Conservation (phyloP, 2,888 invertebrate species). For the Hanleya hanleyi region DNA sequence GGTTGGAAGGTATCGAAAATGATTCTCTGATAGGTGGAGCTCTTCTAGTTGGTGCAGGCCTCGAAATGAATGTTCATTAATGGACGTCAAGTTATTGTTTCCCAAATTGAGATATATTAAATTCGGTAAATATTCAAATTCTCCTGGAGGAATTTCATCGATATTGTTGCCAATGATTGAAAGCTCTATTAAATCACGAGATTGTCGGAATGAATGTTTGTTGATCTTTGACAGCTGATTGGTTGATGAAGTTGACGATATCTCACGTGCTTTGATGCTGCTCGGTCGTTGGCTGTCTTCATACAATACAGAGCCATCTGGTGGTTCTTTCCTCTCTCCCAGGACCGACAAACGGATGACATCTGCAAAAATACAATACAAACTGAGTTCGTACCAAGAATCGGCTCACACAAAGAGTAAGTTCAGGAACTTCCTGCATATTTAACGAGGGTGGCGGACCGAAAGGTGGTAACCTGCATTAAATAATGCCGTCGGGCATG, state of each 20-base stretch:
- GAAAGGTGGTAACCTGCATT: no score
- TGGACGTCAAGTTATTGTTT: not conserved
- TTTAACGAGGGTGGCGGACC: no score
- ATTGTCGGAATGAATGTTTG: not conserved
- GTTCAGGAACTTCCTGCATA: no score
- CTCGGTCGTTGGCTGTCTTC: not conserved
- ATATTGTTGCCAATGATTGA: conserved; percentile 5
- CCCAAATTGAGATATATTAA: not conserved
- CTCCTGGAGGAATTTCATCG: not conserved
- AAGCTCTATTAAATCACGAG: not conserved
- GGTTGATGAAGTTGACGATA: not conserved
- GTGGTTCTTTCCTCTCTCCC: not conserved
- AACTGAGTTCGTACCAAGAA: no score
- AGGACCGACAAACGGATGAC: not conserved
- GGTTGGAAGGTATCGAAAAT: not conserved
- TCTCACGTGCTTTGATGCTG: not conserved
- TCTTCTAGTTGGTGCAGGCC: conserved; percentile 1
- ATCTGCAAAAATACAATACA: conserved; percentile 5
- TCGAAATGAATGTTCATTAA: not conserved
- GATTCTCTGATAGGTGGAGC: not conserved
- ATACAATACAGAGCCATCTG: not conserved
- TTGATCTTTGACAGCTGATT: conserved; percentile 4
- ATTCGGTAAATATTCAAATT: conserved; percentile 4
- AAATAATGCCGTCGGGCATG: no score
- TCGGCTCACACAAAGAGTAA: no score